A percentile compares a stretch with the other conserved stretches of the same genome.
Conservation (phyloP, 1,140 invertebrate genomes). For the Leptinotarsa lineolata region DNA sequence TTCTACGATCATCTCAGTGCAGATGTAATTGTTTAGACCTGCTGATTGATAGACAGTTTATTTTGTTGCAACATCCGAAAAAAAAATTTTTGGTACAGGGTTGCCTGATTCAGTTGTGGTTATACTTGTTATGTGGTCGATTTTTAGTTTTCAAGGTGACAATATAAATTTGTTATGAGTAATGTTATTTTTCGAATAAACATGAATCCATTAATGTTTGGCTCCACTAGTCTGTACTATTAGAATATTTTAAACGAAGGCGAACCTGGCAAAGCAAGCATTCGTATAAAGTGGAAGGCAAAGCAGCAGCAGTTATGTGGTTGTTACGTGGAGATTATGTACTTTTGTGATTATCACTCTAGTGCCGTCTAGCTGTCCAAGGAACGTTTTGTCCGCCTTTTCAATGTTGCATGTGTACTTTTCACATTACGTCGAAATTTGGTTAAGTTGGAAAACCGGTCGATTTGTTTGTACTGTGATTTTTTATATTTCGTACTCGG, state of each 20-base stretch:
- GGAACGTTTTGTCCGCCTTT: conserved; percentile 35
- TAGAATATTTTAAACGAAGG: conserved; percentile 18
- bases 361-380: conserved; percentile 36
- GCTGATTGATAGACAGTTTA: too few species aligned
- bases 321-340: conserved; percentile 37
- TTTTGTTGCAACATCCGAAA: too few species aligned
- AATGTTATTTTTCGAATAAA: too few species aligned
- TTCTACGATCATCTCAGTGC: too few species aligned
- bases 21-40: too few species aligned
- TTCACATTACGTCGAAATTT: conserved; percentile 43
- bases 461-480: conserved; percentile 33
- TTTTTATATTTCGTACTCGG: conserved; percentile 22
- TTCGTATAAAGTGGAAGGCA: conserved; percentile 28
- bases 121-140: too few species aligned
- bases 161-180: too few species aligned
- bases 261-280: neutral
- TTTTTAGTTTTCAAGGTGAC: too few species aligned
- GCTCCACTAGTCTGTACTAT: neutral
- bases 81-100: too few species aligned
- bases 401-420: conserved; percentile 37
- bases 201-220: neutral
- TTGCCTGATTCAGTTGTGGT: too few species aligned
- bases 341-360: conserved; percentile 36
- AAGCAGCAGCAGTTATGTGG: conserved; percentile 32
- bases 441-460: conserved; percentile 39